A percentile compares a stretch with the other conserved stretches of the same genome.
These are phyloP conservation scores for Tiliacea aurago DNA, from an alignment of 2,888 invertebrate genomes.

Conservation along the genomic window DNA sequence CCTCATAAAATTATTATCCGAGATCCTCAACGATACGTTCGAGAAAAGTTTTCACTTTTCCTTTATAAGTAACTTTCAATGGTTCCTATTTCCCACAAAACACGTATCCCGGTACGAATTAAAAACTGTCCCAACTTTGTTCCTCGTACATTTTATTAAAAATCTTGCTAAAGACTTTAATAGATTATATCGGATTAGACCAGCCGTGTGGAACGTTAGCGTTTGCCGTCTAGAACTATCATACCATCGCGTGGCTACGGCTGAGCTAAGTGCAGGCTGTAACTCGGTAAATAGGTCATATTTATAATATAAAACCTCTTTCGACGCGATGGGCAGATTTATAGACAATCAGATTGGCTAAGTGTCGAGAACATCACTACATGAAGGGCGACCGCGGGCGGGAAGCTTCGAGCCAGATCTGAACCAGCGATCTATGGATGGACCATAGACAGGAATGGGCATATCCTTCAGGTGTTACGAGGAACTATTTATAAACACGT, in stretches of 20 bases:
- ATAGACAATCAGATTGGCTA: neutral
- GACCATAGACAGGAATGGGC: too few species aligned
- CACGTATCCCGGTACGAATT: constrained; percentile 15
- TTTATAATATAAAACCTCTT: constrained; percentile 13
- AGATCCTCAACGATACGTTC: neutral
- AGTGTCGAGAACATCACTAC: too few species aligned
- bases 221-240: neutral
- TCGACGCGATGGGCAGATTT: neutral
- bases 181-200: constrained; percentile 19
- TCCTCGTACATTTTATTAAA: constrained; percentile 32
- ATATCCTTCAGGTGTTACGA: too few species aligned
- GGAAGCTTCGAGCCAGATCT: too few species aligned
- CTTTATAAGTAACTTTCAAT: neutral
- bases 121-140: constrained; percentile 23
- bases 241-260: constrained; percentile 9
- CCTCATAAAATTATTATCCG: neutral
- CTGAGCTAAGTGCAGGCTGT: neutral
- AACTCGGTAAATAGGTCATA: constrained; percentile 24
- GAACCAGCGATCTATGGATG: too few species aligned
- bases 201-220: neutral
- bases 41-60: constrained; percentile 17
- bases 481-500: too few species aligned
- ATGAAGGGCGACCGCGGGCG: too few species aligned
- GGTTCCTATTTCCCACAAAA: neutral
- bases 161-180: constrained; percentile 22